These are phyloP conservation scores for Tapirus terrestris DNA, from an alignment of 2,113 vertebrate species.

Conservation along the genomic window DNA sequence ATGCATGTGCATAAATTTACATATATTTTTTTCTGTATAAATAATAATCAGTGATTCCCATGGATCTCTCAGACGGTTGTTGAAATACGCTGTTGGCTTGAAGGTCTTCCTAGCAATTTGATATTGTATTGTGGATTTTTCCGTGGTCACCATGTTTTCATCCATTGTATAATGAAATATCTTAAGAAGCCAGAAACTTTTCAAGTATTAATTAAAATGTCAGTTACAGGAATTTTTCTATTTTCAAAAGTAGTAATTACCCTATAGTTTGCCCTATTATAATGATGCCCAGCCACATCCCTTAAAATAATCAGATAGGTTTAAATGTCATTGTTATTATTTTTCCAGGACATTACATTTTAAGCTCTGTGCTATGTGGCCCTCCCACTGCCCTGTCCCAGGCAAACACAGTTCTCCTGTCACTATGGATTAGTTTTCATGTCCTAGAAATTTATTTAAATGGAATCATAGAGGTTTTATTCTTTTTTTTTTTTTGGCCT, in stretches of 20 bases:
- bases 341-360: neutral
- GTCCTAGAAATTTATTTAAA: slow-evolving; percentile 10
- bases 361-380: neutral
- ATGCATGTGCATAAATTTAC: neutral
- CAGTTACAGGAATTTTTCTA: neutral
- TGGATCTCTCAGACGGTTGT: neutral
- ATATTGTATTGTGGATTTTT: neutral
- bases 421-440: neutral
- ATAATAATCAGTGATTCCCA: neutral
- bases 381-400: neutral
- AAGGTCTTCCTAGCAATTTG: neutral
- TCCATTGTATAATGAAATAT: neutral
- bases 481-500: neutral
- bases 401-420: neutral
- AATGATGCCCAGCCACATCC: neutral
- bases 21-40: neutral
- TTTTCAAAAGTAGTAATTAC: slow-evolving; percentile 24
- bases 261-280: neutral
- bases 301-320: neutral
- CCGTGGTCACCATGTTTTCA: neutral
- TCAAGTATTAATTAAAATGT: neutral
- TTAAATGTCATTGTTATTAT: neutral
- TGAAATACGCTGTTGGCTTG: neutral
- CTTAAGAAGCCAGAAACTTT: neutral
- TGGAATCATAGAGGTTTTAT: neutral